A percentile compares a stretch with the other conserved stretches of the same genome.
Evolutionary conservation across 2,113 vertebrate species (phyloP).

Genomic region (Raja brachyura): DNA sequence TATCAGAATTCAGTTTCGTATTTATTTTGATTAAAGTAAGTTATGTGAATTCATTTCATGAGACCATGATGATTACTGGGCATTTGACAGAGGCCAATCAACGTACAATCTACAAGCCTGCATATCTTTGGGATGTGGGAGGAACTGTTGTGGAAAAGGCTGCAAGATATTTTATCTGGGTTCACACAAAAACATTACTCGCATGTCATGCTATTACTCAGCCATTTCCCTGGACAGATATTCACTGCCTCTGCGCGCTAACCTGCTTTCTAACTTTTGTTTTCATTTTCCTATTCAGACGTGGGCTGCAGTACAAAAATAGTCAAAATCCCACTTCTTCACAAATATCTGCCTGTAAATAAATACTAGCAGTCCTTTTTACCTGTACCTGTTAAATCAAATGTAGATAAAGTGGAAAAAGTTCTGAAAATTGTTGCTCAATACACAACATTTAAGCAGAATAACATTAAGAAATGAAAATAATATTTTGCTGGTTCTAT

Average conservation of each 20-base stretch:
- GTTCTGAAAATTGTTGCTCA: not conserved
- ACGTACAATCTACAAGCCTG: not conserved
- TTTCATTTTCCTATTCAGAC: not conserved
- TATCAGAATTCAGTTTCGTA: not conserved
- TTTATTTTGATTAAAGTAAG: not conserved
- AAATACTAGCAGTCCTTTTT: not conserved
- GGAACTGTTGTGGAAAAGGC: not conserved
- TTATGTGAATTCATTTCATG: not conserved
- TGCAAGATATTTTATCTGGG: not conserved
- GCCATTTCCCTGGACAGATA: not conserved
- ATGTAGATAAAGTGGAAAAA: not conserved
- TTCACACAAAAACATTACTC: not conserved
- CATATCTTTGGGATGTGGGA: no score
- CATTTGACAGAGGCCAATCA: no score
- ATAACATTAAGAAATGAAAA: not conserved
- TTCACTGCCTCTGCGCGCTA: no score
- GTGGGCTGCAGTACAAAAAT: not conserved
- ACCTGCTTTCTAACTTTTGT: no score
- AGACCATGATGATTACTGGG: no score
- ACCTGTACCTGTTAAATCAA: no score
- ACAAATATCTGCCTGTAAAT: not conserved
- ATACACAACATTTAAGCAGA: not conserved
- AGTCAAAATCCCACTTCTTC: not conserved
- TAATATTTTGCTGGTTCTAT: not conserved
- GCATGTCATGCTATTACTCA: not conserved